These are phyloP conservation scores for Paramuricea clavata DNA, from an alignment of 92 coral and sea anemone species.

Conservation along the genomic window DNA sequence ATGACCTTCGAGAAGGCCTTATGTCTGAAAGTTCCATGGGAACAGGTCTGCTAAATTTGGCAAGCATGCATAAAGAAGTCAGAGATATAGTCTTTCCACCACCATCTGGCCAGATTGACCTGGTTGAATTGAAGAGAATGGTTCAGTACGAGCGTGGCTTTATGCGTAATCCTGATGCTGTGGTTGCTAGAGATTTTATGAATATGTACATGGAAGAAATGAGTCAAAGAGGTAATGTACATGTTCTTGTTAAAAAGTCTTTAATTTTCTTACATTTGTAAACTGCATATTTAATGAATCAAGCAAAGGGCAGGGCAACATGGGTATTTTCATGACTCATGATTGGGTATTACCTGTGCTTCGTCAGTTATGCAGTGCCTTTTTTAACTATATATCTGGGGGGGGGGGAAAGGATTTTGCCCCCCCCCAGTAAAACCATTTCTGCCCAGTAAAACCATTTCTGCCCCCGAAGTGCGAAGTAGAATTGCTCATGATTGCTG, in stretches of 20 bases:
- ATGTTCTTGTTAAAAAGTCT: too few species aligned
- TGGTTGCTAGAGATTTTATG: conserved; percentile 38
- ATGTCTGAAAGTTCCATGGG: conserved; percentile 46
- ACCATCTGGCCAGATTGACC: too few species aligned
- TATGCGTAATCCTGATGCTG: conserved; percentile 4
- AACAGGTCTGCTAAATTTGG: conserved; percentile 32
- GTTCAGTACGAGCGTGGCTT: background rate
- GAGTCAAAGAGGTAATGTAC: conserved; percentile 21
- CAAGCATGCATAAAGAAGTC: conserved; percentile 26
- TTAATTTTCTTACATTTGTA: background rate
- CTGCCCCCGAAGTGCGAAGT: too few species aligned
- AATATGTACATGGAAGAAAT: conserved; percentile 45
- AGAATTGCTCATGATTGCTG: too few species aligned
- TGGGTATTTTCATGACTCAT: too few species aligned
- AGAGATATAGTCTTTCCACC: conserved; percentile 44
- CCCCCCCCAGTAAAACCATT: too few species aligned
- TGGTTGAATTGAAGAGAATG: conserved; percentile 7
- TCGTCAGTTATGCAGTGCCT: too few species aligned
- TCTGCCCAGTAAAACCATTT: too few species aligned
- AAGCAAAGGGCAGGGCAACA: too few species aligned
- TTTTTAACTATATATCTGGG: too few species aligned
- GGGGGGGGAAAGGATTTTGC: too few species aligned
- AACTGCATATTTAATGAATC: background rate
- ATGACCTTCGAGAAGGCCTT: conserved; percentile 54
- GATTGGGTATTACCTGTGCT: too few species aligned